Conservation (phyloP, 2,888 invertebrate species). For the Spisula solida region DNA sequence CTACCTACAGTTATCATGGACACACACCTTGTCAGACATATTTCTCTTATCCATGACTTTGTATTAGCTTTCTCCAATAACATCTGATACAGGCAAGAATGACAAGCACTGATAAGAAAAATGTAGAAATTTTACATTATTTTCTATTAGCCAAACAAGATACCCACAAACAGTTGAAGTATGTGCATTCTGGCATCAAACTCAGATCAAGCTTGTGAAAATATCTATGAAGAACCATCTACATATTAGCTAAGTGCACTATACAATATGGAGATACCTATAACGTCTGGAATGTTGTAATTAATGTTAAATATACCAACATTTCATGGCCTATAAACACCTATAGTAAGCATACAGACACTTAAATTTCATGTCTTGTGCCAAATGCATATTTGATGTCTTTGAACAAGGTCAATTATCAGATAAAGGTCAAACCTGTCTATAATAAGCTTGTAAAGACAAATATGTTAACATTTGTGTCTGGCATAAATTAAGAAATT, state of each 20-base stretch:
- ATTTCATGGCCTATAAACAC: constrained; percentile 33
- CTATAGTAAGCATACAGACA: constrained; percentile 32
- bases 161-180: not conserved
- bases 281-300: constrained; percentile 16
- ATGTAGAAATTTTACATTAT: not conserved
- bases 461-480: not conserved
- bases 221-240: not conserved
- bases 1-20: no score
- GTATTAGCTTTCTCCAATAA: not conserved
- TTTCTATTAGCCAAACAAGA: not conserved
- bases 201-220: constrained; percentile 7
- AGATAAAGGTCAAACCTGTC: not conserved
- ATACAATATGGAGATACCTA: not conserved
- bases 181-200: not conserved
- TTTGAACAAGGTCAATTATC: constrained; percentile 12
- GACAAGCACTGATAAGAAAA: not conserved
- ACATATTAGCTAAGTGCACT: constrained; percentile 17
- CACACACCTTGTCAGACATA: no score
- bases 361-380: constrained; percentile 31
- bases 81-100: not conserved
- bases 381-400: constrained; percentile 39
- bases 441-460: not conserved
- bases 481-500: not conserved
- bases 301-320: constrained; percentile 34
- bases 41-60: no score